Evolutionary conservation across 1,140 invertebrate genomes (phyloP).

Genomic region (Drosophila ambigua): DNA sequence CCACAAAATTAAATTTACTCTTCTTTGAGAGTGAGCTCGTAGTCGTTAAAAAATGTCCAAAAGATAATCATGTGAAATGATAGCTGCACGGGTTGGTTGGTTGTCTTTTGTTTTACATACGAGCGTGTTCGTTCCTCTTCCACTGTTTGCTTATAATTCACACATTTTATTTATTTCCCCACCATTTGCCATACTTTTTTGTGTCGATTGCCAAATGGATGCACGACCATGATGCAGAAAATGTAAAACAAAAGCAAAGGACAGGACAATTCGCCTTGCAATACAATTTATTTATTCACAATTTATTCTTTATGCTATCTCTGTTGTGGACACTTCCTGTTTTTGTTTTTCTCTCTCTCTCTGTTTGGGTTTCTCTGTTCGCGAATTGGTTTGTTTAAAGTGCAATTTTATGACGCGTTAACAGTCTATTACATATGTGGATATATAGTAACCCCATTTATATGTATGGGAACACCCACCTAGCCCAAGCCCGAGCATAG

Average conservation of each 20-base stretch:
- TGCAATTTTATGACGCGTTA: constrained; percentile 75
- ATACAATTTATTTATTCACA: constrained; percentile 45
- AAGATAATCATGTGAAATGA: no score
- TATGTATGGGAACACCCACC: constrained; percentile 1
- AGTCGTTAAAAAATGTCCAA: no score
- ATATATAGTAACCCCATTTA: constrained; percentile 1
- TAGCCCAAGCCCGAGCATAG: constrained; percentile 14
- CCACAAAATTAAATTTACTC: no score
- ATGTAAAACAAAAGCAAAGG: constrained; percentile 25
- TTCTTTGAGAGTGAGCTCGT: no score
- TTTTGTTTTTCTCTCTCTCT: constrained; percentile 43
- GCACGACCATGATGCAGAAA: constrained; percentile 37
- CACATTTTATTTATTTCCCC: constrained; percentile 14
- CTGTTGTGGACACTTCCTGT: constrained; percentile 58
- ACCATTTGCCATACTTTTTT: constrained; percentile 9
- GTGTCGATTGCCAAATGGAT: constrained; percentile 42
- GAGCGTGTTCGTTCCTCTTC: not conserved
- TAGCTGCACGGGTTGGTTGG: no score
- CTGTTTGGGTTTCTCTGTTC: constrained; percentile 39
- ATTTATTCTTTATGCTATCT: constrained; percentile 38
- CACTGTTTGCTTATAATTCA: constrained; percentile 24
- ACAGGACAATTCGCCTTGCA: constrained; percentile 11
- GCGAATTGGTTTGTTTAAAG: constrained; percentile 63
- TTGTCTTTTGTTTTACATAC: no score
- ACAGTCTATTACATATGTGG: constrained; percentile 59